Evolutionary conservation across 2,113 vertebrate species (phyloP), one percentile per base, ranked within the genome.

Genomic region (Gymnobelideus leadbeateri): DNA sequence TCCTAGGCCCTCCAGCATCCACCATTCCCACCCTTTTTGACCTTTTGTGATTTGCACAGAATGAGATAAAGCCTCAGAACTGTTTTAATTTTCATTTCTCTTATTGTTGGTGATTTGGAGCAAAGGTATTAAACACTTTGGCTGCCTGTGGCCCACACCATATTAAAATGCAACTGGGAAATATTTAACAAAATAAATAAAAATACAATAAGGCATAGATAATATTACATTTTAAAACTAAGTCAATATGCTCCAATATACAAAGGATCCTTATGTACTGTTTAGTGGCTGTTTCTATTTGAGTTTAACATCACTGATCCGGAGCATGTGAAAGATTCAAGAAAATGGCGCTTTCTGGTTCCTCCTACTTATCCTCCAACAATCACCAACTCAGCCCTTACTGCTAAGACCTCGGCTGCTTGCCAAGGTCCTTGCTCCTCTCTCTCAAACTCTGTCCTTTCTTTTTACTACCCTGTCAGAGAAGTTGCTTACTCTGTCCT

Each of bases 321-420:
- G 37, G 37, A 77, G 16, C 5, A 77, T 43, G 5, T 77, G 91
- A 92, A 55, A 93, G 25, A 77, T 61, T 51, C 21, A 26, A 92
- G 84, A 68, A 94, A 89, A 92, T 91, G 28, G 47, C 37, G n/a
- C 51, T 93, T 96, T 90, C 89, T 95, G 92, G 37, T n/a, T 26
- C 46, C n/a, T 57, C 54, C 25, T 26, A 61, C 68, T 57, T 91
- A 11, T 12, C 46, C 89, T 43, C 68, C 53, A 31, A 54, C 37
- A 21, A 49, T 95, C 51, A 91, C 31, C 1, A 24, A 90, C 14
- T 52, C 31, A 37, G 4, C 26, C 51, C 94, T 95, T 90, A 90
- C 23, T 92, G 89, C 21, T 91, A 46, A 57, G 89, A 31, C 19
- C 11, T 89, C 51, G 51, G 28, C 3, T 0, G 26, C 93, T 89